These are phyloP conservation scores for Stichopus horrens DNA, from an alignment of 53 echinoderm and acorn worm genomes.

Conservation along the genomic window DNA sequence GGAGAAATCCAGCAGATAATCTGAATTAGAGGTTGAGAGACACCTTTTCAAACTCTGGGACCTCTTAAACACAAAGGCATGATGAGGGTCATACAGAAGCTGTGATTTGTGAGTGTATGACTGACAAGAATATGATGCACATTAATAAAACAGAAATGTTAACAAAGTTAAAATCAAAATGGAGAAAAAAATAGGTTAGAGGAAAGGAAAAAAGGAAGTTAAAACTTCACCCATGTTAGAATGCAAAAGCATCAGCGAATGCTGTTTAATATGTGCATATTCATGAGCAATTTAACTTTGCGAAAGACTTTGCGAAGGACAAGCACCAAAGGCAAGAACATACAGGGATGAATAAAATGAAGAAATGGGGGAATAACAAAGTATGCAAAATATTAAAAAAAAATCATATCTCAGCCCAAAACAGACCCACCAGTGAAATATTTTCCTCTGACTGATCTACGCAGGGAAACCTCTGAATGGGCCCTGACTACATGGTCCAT, in stretches of 20 bases:
- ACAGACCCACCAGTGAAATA: slow-evolving; percentile 43
- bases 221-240: neutral
- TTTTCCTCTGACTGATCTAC: slow-evolving; percentile 23
- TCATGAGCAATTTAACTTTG: neutral
- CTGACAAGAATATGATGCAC: neutral
- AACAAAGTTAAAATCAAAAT: neutral
- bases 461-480: slow-evolving; percentile 30
- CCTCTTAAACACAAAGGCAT: no score
- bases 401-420: neutral
- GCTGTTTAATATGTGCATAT: no score
- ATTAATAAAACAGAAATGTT: neutral
- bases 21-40: no score
- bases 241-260: neutral
- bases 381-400: neutral
- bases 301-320: neutral
- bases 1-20: no score
- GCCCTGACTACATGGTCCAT: slow-evolving; percentile 17
- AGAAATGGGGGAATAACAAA: neutral
- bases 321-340: neutral
- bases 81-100: neutral
- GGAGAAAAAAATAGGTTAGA: neutral
- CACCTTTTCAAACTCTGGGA: no score
- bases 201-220: neutral
- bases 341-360: neutral
- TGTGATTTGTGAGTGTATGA: neutral